Conservation (phyloP, 2,888 invertebrate species). For the Plebejus argus region DNA sequence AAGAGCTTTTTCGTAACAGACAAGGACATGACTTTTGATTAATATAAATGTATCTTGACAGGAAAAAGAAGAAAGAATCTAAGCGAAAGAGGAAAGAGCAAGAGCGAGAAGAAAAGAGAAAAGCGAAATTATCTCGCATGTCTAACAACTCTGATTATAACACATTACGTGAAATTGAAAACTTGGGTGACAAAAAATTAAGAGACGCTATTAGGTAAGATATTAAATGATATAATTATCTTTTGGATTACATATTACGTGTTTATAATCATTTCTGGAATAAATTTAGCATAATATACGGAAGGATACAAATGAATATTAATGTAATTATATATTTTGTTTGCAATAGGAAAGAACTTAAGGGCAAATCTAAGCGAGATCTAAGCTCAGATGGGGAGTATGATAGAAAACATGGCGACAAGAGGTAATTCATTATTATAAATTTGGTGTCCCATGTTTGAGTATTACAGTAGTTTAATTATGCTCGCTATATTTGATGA, state of each 20-base stretch:
- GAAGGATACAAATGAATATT: constrained; percentile 10
- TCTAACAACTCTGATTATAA: constrained; percentile 76
- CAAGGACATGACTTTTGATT: no score
- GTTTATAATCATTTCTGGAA: background rate
- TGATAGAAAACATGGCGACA: constrained; percentile 74
- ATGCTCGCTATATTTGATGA: background rate
- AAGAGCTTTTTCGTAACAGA: no score
- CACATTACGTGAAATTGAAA: constrained; percentile 83
- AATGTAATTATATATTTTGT: constrained; percentile 15
- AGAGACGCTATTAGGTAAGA: constrained; percentile 84
- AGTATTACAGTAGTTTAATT: constrained; percentile 1
- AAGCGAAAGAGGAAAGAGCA: constrained; percentile 87
- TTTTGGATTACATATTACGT: background rate
- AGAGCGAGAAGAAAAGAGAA: constrained; percentile 85
- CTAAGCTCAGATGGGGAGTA: constrained; percentile 76
- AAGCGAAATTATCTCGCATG: constrained; percentile 82
- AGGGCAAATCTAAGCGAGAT: constrained; percentile 73
- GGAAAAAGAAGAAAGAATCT: constrained; percentile 87
- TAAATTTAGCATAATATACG: background rate
- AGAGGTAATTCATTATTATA: constrained; percentile 57
- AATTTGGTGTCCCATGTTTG: constrained; percentile 17
- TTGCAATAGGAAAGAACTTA: constrained; percentile 68
- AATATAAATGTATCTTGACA: constrained; percentile 39
- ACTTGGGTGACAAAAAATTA: constrained; percentile 83
- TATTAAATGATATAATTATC: background rate